Evolutionary conservation across 2,797 vertebrate genomes (phyloP), one percentile per base, ranked within the genome.

Genomic region (Cyclura pinguis): DNA sequence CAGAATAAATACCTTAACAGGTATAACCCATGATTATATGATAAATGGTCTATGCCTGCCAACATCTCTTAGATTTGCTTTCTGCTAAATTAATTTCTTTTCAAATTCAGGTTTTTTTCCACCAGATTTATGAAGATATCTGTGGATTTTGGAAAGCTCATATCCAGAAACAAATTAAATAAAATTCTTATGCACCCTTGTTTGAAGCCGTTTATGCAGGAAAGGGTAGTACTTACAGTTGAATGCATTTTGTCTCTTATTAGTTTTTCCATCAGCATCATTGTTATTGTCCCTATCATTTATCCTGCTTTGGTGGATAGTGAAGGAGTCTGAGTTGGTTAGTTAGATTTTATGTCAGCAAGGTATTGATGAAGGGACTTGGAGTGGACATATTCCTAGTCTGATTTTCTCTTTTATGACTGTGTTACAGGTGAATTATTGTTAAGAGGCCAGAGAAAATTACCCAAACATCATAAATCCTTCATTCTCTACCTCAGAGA

Each of bases 1-100:
- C 85, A 69, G 93, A 93, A 89, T 84, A 91, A 90, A 84, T 86
- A 90, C 38, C 57, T 80, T 78, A 77, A 38, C 7, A 35, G 47
- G 29, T 8, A 78, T 38, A 47, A 47, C 77, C 69, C 73, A 32
- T 42, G 18, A 20, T 87, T 87, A 32, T 2, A 62, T 24, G 22
- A 4, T 52, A 73, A 47, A 78, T 47, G 38, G 13, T 38, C 29
- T 64, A 50, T 64, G 35, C 29, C 16, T 6, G 50, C 12, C 57
- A 67, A 47, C 59, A 52, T 9, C 38, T 62, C 20, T 62, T 62
- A 18, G 59, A 62, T 62, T 6, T 62, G 16, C 59, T 62, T 62
- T 62, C 59, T 62, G 18, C 20, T 20, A 62, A 22, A 62, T 22
- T 62, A 20, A 62, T 22, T 22, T 62, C 22, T 62, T 59, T 59